phyloP scores from a whole-genome alignment of 1,140 invertebrate species.

The Brachionus manjavacas region DNA sequence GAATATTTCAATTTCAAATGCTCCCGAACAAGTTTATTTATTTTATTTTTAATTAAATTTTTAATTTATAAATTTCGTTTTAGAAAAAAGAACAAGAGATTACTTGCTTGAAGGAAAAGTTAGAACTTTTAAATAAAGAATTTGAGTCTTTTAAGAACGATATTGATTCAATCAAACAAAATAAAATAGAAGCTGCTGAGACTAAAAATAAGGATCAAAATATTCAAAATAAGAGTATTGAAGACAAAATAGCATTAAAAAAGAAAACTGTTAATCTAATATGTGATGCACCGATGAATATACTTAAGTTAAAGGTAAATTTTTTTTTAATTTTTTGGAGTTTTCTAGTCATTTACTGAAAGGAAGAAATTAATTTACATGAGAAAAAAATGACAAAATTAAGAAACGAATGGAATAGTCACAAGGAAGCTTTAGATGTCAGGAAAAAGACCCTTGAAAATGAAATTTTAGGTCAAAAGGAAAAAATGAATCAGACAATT shows the following conservation, averaged over 20 bases:
- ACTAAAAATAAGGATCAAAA: slow-evolving; percentile 37
- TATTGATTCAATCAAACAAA: slow-evolving; percentile 47
- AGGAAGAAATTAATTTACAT: slow-evolving; percentile 63
- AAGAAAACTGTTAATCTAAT: slow-evolving; percentile 65
- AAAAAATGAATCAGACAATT: slow-evolving; percentile 54
- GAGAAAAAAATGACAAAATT: slow-evolving; percentile 63
- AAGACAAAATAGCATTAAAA: slow-evolving; percentile 51
- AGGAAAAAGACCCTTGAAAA: slow-evolving; percentile 63
- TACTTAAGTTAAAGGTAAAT: slow-evolving; percentile 60
- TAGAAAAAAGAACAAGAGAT: slow-evolving; percentile 34
- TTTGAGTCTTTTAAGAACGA: slow-evolving; percentile 48
- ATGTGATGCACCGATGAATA: slow-evolving; percentile 64
- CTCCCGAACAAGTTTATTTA: slow-evolving; percentile 47
- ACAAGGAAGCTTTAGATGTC: slow-evolving; percentile 64
- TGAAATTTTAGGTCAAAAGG: slow-evolving; percentile 60
- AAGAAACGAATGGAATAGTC: slow-evolving; percentile 68
- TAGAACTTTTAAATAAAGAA: slow-evolving; percentile 49
- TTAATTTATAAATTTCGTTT: background rate
- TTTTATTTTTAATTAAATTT: background rate
- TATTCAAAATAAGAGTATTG: slow-evolving; percentile 46
- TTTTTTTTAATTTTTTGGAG: background rate
- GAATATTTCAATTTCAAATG: slow-evolving; percentile 10
- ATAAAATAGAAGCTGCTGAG: background rate
- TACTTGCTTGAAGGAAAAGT: slow-evolving; percentile 49
- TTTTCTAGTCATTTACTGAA: slow-evolving; percentile 48